Evolutionary conservation across 2,113 vertebrate species (phyloP).

Genomic region (Ictalurus furcatus): DNA sequence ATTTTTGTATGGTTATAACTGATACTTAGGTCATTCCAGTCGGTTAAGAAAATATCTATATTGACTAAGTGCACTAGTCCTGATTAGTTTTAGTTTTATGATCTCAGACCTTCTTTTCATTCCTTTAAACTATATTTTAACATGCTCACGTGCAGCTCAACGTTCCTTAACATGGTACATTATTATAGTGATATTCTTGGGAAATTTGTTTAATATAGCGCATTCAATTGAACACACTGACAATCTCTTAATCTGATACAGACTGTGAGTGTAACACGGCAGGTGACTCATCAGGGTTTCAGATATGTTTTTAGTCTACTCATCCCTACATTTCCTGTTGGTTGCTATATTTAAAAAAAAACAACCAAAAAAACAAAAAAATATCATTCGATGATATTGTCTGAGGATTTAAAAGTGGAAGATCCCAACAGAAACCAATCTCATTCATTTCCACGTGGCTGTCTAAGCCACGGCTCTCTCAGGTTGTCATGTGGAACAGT

Average conservation of each 20-base stretch:
- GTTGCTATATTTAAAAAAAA: conserved; percentile 13
- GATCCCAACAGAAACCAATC: conserved; percentile 6
- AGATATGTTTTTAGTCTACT: neutral
- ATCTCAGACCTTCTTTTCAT: neutral
- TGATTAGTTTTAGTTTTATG: neutral
- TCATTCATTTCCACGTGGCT: conserved; percentile 27
- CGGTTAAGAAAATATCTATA: neutral
- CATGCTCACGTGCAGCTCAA: neutral
- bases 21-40: neutral
- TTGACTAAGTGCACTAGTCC: neutral
- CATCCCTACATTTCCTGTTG: neutral
- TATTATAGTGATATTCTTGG: neutral
- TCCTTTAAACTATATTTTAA: neutral
- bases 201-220: neutral
- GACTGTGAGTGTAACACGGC: conserved; percentile 19
- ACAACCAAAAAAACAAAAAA: neutral
- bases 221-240: conserved; percentile 4
- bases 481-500: conserved; percentile 40
- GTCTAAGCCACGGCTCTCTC: conserved; percentile 22
- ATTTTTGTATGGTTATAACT: too few species aligned
- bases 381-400: conserved; percentile 9
- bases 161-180: neutral
- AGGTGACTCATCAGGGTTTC: conserved; percentile 28
- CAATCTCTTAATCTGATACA: conserved; percentile 9
- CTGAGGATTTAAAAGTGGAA: conserved; percentile 13